Evolutionary conservation across 2,888 invertebrate genomes (phyloP), one percentile per base, ranked within the genome.

Genomic region (Metellina segmentata): DNA sequence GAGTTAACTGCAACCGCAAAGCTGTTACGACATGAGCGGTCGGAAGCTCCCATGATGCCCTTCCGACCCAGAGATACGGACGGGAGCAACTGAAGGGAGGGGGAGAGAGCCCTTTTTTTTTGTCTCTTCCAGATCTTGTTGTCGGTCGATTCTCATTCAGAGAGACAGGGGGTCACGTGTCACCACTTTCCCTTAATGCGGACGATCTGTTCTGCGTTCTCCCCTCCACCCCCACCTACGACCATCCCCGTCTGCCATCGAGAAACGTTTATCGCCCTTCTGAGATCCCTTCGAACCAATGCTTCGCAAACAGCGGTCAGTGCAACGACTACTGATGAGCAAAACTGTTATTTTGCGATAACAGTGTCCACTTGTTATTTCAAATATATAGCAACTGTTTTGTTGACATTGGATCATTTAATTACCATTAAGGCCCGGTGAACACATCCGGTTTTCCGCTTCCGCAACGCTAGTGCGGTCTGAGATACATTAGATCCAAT

Each of bases 151-250:
- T 82, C 78, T 82, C 83, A 89, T 89, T 89, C 70, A 52, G 81
- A 89, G 16, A 89, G 83, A 89, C 89, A 89, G 71, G 78, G 71
- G 89, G 89, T 89, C 89, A 89, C 89, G 89, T 89, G 89, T 83
- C 89, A 71, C 70, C 75, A 75, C 49, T 83, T 83, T 89, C 83
- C 83, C 71, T 77, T 77, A 75, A 77, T 79, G 53, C 78, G 69
- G 20, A 48, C 81, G 5, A 74, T 81, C 88, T 19, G 34, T 48
- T 79, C 77, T 53, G 72, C 71, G n/a, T 34, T 4, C 34, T 34
- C 34, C 74, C 19, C 34, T 6, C 61, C 49, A 70, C 48, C 69
- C 51, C 81, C n/a, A 16, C 13, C 7, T 51, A 13, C 77, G 51
- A 77, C 34, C 34, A 34, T 4, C 4, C 34, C 34, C 34, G 34